A percentile compares a stretch with the other conserved stretches of the same genome.
These are phyloP conservation scores for Pantelozetes paolii DNA, from an alignment of 2,888 invertebrate genomes.

Conservation along the genomic window DNA sequence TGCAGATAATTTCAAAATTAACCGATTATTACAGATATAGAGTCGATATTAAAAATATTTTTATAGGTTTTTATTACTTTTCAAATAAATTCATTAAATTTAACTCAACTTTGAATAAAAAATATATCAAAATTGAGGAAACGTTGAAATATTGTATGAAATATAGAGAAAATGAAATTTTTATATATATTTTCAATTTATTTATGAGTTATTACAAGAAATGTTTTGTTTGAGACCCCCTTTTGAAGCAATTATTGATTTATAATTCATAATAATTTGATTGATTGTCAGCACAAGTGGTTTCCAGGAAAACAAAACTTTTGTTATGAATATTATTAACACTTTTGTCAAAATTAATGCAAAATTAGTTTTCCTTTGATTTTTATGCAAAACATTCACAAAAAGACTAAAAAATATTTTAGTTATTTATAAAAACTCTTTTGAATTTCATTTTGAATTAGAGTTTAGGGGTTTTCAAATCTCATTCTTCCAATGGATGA, in stretches of 20 bases:
- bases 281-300: neutral
- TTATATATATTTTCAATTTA: too few relatives aligned
- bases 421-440: too few relatives aligned
- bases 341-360: neutral
- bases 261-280: neutral
- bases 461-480: too few relatives aligned
- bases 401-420: neutral
- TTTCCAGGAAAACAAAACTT: neutral
- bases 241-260: neutral
- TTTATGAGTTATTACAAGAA: too few relatives aligned
- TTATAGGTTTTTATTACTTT: too few relatives aligned
- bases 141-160: too few relatives aligned
- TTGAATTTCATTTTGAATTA: neutral
- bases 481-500: constrained; percentile 93
- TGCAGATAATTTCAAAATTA: constrained; percentile 4
- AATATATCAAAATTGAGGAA: too few relatives aligned
- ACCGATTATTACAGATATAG: neutral
- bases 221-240: too few relatives aligned
- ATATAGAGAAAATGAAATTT: too few relatives aligned
- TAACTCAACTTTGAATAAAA: too few relatives aligned
- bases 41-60: neutral
- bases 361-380: neutral
- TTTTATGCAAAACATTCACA: neutral
- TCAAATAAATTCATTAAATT: too few relatives aligned
- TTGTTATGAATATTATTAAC: neutral